phyloP scores from a whole-genome alignment of 2,888 invertebrate species.

The Dryocosmus kuriphilus region DNA sequence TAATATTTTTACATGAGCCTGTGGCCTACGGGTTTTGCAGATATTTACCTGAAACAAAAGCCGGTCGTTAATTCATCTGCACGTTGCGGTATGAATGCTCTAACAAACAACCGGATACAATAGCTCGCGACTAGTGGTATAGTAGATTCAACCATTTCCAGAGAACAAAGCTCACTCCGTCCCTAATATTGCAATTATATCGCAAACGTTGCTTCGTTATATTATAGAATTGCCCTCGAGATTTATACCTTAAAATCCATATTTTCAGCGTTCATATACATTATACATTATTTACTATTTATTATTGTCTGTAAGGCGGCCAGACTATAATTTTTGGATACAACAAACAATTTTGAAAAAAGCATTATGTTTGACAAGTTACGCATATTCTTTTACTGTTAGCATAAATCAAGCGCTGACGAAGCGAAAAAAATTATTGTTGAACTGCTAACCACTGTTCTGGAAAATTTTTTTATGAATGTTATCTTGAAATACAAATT shows the following conservation, averaged over 20 bases:
- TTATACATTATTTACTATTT: no score
- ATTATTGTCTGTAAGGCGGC: no score
- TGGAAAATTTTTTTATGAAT: no score
- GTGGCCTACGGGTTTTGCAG: slow-evolving; percentile 32
- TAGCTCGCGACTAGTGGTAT: slow-evolving; percentile 33
- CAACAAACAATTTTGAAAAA: no score
- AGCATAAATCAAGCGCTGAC: no score
- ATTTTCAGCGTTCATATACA: neutral
- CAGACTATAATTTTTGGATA: no score
- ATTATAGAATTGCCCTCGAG: neutral
- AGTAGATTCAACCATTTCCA: slow-evolving; percentile 48
- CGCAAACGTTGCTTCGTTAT: neutral
- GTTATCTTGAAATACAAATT: no score
- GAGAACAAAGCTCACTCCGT: slow-evolving; percentile 43
- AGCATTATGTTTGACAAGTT: no score
- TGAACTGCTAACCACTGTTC: no score
- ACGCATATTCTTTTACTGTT: no score
- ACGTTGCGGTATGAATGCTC: slow-evolving; percentile 44
- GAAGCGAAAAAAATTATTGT: no score
- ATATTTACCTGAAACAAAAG: slow-evolving; percentile 55
- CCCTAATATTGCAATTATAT: slow-evolving; percentile 38
- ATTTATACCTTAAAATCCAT: neutral
- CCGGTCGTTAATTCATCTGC: slow-evolving; percentile 41
- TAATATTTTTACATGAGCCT: slow-evolving; percentile 7
- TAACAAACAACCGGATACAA: slow-evolving; percentile 46